Conservation (phyloP, 1,140 invertebrate species). For the Lamellibrachia luymesi region DNA sequence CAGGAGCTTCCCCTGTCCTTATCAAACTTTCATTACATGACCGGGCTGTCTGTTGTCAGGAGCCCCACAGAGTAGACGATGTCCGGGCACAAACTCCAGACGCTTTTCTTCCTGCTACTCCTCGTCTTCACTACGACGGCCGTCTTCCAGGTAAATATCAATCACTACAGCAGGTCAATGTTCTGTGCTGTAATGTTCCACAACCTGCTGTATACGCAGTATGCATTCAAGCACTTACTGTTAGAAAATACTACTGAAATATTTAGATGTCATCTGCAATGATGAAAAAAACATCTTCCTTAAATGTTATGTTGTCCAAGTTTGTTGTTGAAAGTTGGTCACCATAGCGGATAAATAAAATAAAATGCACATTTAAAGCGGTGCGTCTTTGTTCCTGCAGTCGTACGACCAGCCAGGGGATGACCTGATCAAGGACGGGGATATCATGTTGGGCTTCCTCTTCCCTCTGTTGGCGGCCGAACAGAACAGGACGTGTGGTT, state of each 20-base stretch:
- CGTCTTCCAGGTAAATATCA: background rate
- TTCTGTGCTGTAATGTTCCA: no score
- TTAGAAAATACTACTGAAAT: no score
- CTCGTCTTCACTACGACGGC: background rate
- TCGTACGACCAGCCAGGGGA: background rate
- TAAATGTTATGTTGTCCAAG: no score
- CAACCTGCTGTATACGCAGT: no score
- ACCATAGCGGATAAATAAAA: no score
- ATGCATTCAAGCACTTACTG: no score
- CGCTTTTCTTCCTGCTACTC: background rate
- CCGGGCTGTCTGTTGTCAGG: background rate
- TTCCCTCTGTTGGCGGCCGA: background rate
- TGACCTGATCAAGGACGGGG: background rate
- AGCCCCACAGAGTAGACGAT: background rate
- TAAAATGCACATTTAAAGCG: no score
- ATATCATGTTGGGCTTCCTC: conserved; percentile 19
- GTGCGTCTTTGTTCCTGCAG: background rate
- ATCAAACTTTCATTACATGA: no score
- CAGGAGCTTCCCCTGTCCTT: no score
- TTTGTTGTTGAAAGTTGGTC: no score
- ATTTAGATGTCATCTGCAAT: no score
- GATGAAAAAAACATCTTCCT: no score
- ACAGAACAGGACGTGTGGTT: background rate
- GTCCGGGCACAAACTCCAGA: background rate
- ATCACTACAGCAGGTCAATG: background rate